Evolutionary conservation across 2,797 vertebrate genomes (phyloP).

Genomic region (Sylvilagus floridanus): DNA sequence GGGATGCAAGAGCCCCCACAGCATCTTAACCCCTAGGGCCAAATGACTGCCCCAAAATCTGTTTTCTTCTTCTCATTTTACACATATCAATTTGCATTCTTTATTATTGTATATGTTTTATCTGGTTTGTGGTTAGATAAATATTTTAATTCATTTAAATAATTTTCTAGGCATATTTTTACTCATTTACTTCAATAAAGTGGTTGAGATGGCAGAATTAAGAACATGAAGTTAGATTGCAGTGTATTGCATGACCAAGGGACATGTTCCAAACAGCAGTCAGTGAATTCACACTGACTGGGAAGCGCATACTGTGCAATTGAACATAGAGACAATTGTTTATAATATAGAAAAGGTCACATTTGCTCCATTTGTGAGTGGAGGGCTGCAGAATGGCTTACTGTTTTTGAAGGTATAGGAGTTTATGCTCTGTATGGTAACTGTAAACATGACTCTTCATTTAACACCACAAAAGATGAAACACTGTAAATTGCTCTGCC

Average conservation of each 20-base stretch:
- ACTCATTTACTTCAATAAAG: slow-evolving; percentile 9
- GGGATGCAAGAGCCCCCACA: too few species aligned
- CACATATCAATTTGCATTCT: neutral
- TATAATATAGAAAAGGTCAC: neutral
- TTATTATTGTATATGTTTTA: neutral
- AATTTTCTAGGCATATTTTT: neutral
- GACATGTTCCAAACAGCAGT: neutral
- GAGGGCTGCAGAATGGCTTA: neutral
- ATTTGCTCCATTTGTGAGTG: neutral
- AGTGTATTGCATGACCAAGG: neutral
- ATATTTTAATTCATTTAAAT: neutral
- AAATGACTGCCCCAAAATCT: neutral
- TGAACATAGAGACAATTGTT: neutral
- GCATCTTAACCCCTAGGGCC: too few species aligned
- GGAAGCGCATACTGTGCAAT: neutral
- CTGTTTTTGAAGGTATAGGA: slow-evolving; percentile 18
- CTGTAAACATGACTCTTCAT: neutral
- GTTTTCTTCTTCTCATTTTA: neutral
- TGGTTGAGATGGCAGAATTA: neutral
- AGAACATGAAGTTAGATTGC: neutral
- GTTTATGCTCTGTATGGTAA: neutral
- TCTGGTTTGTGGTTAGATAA: neutral
- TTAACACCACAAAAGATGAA: neutral
- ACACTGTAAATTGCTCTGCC: neutral
- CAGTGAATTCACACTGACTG: neutral